Evolutionary conservation across 2,113 vertebrate species (phyloP).

Genomic region (Clupea harengus): DNA sequence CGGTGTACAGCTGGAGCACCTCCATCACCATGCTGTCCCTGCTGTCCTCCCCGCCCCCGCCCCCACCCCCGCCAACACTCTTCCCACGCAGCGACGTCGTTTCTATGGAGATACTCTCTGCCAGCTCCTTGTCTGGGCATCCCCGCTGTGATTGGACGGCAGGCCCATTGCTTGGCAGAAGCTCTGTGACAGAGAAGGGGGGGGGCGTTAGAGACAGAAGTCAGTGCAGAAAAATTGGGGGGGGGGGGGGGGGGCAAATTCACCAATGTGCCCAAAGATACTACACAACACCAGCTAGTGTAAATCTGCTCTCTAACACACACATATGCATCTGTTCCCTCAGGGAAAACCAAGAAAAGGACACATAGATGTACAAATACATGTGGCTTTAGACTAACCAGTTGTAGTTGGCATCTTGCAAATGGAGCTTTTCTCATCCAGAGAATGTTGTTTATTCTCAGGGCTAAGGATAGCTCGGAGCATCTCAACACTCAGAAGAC

Average conservation of each 20-base stretch:
- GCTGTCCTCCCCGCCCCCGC: constrained; percentile 74
- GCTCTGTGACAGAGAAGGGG: constrained; percentile 54
- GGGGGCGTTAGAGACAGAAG: background rate
- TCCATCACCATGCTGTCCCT: constrained; percentile 83
- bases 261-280: background rate
- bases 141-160: constrained; percentile 56
- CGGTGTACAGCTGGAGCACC: constrained; percentile 80
- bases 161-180: constrained; percentile 51
- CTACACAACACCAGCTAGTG: background rate
- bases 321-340: background rate
- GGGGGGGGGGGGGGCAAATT: background rate
- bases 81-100: constrained; percentile 39
- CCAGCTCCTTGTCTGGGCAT: constrained; percentile 46
- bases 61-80: constrained; percentile 68
- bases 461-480: constrained; percentile 22
- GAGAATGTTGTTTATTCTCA: background rate
- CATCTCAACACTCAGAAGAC: constrained; percentile 17
- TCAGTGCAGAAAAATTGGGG: background rate
- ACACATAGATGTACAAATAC: background rate
- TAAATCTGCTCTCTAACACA: background rate
- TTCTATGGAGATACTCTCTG: constrained; percentile 54
- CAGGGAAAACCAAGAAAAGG: background rate
- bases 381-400: constrained; percentile 28
- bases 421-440: background rate
- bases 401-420: constrained; percentile 6